Percentiles rank a stretch among this genome's conserved stretches.
phyloP scores from a whole-genome alignment of 2,888 invertebrate genomes.

The Scaptomyza caliginosa region DNA sequence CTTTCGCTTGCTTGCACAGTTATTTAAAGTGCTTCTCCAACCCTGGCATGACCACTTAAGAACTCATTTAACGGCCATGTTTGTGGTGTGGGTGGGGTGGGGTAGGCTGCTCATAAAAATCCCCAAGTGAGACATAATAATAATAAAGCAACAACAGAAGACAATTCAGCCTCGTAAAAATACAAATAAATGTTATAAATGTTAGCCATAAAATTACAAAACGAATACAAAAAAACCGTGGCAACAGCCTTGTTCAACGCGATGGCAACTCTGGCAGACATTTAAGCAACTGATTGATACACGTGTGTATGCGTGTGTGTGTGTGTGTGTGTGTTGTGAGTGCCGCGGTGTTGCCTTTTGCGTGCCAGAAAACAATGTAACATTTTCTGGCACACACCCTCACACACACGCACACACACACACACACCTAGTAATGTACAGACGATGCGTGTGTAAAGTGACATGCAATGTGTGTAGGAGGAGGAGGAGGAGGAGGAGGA shows the following conservation, averaged over 20 bases:
- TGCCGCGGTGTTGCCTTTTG: constrained; percentile 50
- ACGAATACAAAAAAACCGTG: constrained; percentile 32
- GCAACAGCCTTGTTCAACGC: constrained; percentile 27
- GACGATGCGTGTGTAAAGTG: constrained; percentile 24
- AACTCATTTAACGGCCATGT: constrained; percentile 48
- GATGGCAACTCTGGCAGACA: constrained; percentile 44
- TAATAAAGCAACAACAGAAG: constrained; percentile 77
- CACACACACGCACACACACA: constrained; percentile 4
- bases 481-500: not conserved
- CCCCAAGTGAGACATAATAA: constrained; percentile 72
- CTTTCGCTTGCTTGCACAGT: constrained; percentile 22
- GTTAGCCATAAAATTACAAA: constrained; percentile 58
- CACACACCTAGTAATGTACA: not conserved
- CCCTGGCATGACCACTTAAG: constrained; percentile 41
- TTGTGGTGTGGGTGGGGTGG: not conserved
- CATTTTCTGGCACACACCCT: constrained; percentile 48
- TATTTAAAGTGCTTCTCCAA: constrained; percentile 26
- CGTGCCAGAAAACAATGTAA: constrained; percentile 66
- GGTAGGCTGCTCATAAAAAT: constrained; percentile 52
- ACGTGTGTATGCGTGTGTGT: constrained; percentile 6
- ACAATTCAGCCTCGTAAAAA: constrained; percentile 75
- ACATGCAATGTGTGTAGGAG: constrained; percentile 26
- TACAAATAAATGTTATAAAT: constrained; percentile 78
- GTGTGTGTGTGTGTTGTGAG: constrained; percentile 23
- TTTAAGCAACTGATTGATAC: constrained; percentile 68